Evolutionary conservation across 53 echinoderm and acorn worm genomes (phyloP), one percentile per base, ranked within the genome.

Genomic region (Paelopatides confundens): DNA sequence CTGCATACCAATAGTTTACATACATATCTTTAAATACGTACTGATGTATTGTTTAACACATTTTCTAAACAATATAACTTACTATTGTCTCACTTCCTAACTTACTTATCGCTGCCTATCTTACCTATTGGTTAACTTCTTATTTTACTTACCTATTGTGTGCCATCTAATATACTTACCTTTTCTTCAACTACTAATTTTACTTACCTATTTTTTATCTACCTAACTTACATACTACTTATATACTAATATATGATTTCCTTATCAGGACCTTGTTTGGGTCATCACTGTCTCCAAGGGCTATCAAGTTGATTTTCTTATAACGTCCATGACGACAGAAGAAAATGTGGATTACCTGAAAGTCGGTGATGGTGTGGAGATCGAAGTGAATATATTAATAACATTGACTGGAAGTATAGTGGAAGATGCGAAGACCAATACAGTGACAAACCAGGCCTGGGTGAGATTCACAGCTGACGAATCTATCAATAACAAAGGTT

Each of bases 381-480:
- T 74, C 13, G 82, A 63, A 0, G 11, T 27, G 52, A 79, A 81
- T 47, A 58, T 32, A 47, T 71, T 92, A 36, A 71, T 65, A 46
- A 77, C 31, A 2, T 69, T 87, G 70, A 86, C 86, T 7, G 92
- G 89, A 0, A 50, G 17, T 38, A 5, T 39, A 63, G 78, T 58
- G 29, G 49, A 54, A 32, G 62, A 11, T 0, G 70, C 39, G 0
- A 51, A 62, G 17, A 70, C 82, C 27, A 74, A 66, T 30, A 87
- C 91, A 21, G 52, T 69, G 6, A 76, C 82, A 14, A 92, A 90
- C 36, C 58, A 82, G 40, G 82, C 94, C 86, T 96, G 94, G 94
- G 76, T 96, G n/a, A 63, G 90, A 15, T 89, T 96, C 69, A 90
- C 82, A 37, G 85, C 92, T 5, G 96, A 96, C 85, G 86, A 85